A percentile compares a stretch with the other conserved stretches of the same genome.
Evolutionary conservation across 2,797 vertebrate species (phyloP).

Genomic region (Labeo calbasu): DNA sequence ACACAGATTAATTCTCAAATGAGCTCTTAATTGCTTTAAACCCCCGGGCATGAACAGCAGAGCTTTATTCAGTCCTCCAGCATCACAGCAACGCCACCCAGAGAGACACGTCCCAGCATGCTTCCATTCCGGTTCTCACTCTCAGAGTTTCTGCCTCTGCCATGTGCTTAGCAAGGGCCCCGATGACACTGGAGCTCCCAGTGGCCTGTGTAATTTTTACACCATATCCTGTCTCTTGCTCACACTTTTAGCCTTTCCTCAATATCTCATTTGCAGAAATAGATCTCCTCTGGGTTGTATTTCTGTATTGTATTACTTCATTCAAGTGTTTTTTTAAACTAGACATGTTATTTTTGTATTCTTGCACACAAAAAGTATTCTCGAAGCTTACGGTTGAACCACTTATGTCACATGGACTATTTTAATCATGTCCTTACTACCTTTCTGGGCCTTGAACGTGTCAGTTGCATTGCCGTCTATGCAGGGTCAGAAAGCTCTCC

Average conservation of each 20-base stretch:
- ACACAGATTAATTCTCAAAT: conserved; percentile 59
- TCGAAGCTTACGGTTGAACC: too few species aligned
- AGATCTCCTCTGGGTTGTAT: conserved; percentile 8
- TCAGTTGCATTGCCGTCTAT: too few species aligned
- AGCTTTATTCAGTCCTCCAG: conserved; percentile 42
- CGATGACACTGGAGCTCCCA: conserved; percentile 11
- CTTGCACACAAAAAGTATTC: too few species aligned
- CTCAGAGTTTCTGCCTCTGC: neutral
- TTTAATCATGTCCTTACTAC: too few species aligned
- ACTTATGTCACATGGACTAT: too few species aligned
- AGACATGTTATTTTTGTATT: too few species aligned
- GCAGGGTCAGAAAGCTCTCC: too few species aligned
- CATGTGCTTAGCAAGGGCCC: conserved; percentile 7
- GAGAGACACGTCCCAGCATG: conserved; percentile 31
- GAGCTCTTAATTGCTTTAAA: conserved; percentile 59
- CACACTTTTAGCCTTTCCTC: neutral
- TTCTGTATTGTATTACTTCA: conserved; percentile 13
- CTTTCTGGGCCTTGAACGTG: too few species aligned
- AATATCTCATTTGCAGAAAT: conserved; percentile 13
- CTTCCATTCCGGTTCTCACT: conserved; percentile 8
- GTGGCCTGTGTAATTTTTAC: conserved; percentile 17
- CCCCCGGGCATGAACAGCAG: conserved; percentile 36
- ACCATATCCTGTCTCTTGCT: conserved; percentile 1
- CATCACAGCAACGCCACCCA: conserved; percentile 16
- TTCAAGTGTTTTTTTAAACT: conserved; percentile 4